Evolutionary conservation across 2,113 vertebrate species (phyloP).

Genomic region (Synodontis membranacea): DNA sequence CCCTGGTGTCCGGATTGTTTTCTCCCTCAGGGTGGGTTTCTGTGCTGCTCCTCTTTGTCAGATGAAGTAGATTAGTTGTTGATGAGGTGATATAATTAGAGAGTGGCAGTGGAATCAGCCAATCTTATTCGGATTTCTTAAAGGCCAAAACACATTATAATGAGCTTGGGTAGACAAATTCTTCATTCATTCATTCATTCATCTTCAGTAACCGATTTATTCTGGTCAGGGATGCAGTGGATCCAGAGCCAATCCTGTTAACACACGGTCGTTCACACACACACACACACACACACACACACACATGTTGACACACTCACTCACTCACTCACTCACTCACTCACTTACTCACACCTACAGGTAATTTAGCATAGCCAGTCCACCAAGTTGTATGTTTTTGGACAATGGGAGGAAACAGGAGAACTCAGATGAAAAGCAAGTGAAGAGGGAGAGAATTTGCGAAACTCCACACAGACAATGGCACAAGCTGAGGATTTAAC

Average conservation of each 20-base stretch:
- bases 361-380: too few relatives aligned
- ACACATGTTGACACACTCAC: background rate
- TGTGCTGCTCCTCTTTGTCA: background rate
- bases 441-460: background rate
- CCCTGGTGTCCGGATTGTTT: slow-evolving; percentile 14
- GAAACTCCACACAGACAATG: background rate
- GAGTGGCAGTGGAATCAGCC: background rate
- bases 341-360: background rate
- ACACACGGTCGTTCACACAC: background rate
- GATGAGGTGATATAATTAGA: background rate
- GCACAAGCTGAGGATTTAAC: background rate
- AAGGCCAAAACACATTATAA: background rate
- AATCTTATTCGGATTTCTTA: background rate
- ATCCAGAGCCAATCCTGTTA: background rate
- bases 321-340: background rate
- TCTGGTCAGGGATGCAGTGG: background rate
- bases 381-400: background rate
- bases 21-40: background rate
- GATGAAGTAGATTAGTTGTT: background rate
- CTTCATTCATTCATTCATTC: background rate
- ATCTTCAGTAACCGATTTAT: background rate
- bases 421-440: background rate
- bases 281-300: background rate
- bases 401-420: background rate
- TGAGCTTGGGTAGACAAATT: background rate